A percentile compares a stretch with the other conserved stretches of the same genome.
phyloP scores from a whole-genome alignment of 2,797 vertebrate species.

The Cryptoprocta ferox region DNA sequence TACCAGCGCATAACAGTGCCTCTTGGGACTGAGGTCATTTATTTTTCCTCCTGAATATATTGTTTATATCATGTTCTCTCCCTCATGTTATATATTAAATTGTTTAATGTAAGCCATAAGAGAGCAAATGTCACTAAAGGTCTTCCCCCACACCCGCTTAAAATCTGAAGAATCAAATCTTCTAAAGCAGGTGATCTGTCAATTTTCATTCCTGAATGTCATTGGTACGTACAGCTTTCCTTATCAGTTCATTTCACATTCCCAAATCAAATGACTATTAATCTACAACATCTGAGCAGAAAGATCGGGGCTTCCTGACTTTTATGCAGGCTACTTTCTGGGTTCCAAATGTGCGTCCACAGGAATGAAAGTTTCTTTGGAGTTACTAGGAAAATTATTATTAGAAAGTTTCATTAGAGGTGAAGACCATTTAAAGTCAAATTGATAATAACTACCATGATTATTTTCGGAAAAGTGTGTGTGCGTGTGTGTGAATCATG shows the following conservation, averaged over 20 bases:
- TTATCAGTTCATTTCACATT: constrained; percentile 79
- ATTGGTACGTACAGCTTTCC: constrained; percentile 60
- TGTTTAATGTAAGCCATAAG: constrained; percentile 81
- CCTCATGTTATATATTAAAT: constrained; percentile 79
- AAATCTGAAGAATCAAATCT: constrained; percentile 74
- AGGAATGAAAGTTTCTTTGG: constrained; percentile 36
- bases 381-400: constrained; percentile 34
- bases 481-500: background rate
- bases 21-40: constrained; percentile 81
- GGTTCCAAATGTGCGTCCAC: background rate
- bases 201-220: constrained; percentile 74
- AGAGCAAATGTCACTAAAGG: constrained; percentile 77
- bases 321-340: constrained; percentile 55
- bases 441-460: background rate
- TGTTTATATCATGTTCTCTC: constrained; percentile 84
- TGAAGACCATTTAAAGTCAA: background rate
- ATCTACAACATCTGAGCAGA: constrained; percentile 73
- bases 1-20: constrained; percentile 73
- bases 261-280: constrained; percentile 68
- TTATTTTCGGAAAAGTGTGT: constrained; percentile 34
- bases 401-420: constrained; percentile 27
- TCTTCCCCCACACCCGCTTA: constrained; percentile 1
- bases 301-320: constrained; percentile 58
- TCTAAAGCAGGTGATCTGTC: constrained; percentile 80
- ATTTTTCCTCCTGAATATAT: constrained; percentile 82